A percentile compares a stretch with the other conserved stretches of the same genome.
phyloP scores from a whole-genome alignment of 1,140 invertebrate genomes.

The Conus ventricosus region DNA sequence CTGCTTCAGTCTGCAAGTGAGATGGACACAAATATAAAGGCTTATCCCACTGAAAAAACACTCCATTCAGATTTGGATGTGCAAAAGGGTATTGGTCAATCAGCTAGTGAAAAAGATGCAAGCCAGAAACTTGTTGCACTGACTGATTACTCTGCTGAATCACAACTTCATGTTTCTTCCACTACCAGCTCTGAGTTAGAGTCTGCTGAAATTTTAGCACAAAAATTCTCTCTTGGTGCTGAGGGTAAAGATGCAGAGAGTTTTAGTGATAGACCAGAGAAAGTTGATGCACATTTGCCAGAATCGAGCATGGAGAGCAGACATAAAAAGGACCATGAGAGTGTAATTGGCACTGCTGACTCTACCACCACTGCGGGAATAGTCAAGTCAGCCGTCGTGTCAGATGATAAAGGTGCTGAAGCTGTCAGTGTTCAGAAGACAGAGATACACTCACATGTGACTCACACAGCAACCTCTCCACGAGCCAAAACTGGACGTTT shows the following conservation, averaged over 20 bases:
- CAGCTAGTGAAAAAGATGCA: background rate
- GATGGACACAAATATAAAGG: background rate
- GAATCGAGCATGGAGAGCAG: background rate
- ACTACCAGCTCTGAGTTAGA: background rate
- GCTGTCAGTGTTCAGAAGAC: slow-evolving; percentile 2
- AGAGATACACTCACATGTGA: background rate
- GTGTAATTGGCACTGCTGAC: background rate
- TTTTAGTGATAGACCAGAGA: background rate
- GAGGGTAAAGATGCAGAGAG: background rate
- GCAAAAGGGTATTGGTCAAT: background rate
- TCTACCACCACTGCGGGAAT: background rate
- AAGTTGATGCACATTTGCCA: background rate
- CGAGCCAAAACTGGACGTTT: slow-evolving; percentile 7
- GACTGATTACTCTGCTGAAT: background rate
- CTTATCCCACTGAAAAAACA: background rate
- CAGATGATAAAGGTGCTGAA: background rate
- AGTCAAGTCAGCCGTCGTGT: background rate
- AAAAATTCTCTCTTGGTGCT: background rate
- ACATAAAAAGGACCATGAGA: background rate
- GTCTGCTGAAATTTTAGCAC: background rate
- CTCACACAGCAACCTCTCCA: background rate
- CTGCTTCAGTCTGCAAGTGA: background rate
- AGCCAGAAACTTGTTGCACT: background rate
- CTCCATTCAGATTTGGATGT: background rate
- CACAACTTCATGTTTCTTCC: slow-evolving; percentile 1